A percentile compares a stretch with the other conserved stretches of the same genome.
Evolutionary conservation across 1,140 invertebrate genomes (phyloP).

Genomic region (Zophobas morio): DNA sequence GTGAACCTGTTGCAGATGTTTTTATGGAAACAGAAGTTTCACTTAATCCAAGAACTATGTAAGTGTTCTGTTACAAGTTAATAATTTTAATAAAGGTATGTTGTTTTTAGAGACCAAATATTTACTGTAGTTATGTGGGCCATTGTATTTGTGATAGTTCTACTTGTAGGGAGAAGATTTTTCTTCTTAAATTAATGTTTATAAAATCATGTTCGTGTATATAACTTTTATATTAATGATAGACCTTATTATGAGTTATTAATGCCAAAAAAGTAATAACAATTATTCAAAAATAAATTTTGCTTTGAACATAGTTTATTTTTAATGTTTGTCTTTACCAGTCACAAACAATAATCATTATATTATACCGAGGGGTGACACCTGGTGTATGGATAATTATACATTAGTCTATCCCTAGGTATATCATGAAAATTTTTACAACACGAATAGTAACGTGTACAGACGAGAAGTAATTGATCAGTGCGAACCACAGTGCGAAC

Average conservation of each 20-base stretch:
- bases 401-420: no score
- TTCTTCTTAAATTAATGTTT: slow-evolving; percentile 55
- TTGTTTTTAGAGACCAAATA: slow-evolving; percentile 62
- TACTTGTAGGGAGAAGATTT: slow-evolving; percentile 61
- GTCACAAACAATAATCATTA: no score
- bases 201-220: slow-evolving; percentile 31
- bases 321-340: no score
- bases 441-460: no score
- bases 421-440: no score
- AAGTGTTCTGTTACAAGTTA: slow-evolving; percentile 33
- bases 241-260: slow-evolving; percentile 2
- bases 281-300: not conserved
- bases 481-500: no score
- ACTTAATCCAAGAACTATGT: slow-evolving; percentile 48
- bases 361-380: no score
- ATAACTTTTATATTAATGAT: slow-evolving; percentile 37
- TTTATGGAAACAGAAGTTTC: slow-evolving; percentile 27
- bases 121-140: slow-evolving; percentile 63
- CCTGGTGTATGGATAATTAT: no score
- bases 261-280: slow-evolving; percentile 9
- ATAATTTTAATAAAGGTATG: slow-evolving; percentile 42
- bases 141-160: slow-evolving; percentile 61
- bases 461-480: no score
- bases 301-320: slow-evolving; percentile 1
- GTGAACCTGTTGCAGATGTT: slow-evolving; percentile 22